Percentiles rank a stretch among this genome's conserved stretches.
phyloP scores from a whole-genome alignment of 2,888 invertebrate species.

The Drosophila parthenogenetica region DNA sequence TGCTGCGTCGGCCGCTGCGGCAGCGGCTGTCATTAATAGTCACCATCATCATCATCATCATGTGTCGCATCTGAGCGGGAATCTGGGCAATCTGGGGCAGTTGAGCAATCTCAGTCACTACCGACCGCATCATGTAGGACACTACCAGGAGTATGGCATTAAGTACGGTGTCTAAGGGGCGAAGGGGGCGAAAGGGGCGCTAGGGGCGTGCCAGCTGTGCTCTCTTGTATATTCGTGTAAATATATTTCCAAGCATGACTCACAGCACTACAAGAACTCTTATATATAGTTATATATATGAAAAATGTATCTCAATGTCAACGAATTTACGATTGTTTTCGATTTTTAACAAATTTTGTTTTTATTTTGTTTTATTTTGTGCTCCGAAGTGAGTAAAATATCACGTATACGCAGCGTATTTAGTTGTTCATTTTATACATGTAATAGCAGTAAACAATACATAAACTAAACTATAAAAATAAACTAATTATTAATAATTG shows the following conservation, averaged over 20 bases:
- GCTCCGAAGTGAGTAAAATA: background rate
- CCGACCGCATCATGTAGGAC: conserved; percentile 84
- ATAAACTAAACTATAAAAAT: conserved; percentile 16
- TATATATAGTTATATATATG: too few relatives aligned
- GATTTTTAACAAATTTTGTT: conserved; percentile 23
- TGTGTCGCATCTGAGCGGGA: conserved; percentile 80
- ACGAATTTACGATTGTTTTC: conserved; percentile 43
- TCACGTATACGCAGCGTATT: conserved; percentile 49
- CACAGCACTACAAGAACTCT: conserved; percentile 44
- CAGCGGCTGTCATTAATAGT: conserved; percentile 81
- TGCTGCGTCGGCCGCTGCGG: conserved; percentile 75
- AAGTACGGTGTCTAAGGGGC: conserved; percentile 84
- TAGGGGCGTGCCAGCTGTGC: conserved; percentile 58
- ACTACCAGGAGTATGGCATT: conserved; percentile 85
- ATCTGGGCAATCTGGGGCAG: conserved; percentile 83
- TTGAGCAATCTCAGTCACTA: conserved; percentile 85
- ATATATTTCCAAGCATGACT: conserved; percentile 70
- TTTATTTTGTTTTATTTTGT: conserved; percentile 22
- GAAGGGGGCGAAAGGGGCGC: background rate
- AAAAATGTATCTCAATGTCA: conserved; percentile 58
- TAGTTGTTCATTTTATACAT: conserved; percentile 49
- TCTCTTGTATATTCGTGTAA: conserved; percentile 77
- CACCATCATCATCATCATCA: conserved; percentile 84
- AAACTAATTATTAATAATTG: conserved; percentile 66
- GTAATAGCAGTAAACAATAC: conserved; percentile 38